Conservation (phyloP, 2,797 vertebrate genomes). For the Dromococcyx pavoninus region DNA sequence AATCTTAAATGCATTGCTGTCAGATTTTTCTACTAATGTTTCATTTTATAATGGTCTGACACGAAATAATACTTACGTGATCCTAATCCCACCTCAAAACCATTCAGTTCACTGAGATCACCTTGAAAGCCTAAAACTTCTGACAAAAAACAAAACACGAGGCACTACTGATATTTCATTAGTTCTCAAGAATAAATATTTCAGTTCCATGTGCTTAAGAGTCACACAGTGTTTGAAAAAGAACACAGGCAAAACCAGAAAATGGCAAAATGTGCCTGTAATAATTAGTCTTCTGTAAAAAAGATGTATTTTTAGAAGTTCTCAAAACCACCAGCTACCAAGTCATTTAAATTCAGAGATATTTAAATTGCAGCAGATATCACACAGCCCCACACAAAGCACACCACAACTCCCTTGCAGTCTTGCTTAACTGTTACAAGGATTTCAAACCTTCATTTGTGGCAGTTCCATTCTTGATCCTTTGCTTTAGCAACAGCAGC, state of each 20-base stretch:
- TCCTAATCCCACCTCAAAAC: neutral
- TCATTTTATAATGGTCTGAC: neutral
- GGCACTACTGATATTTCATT: neutral
- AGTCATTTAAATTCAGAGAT: neutral
- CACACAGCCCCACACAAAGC: neutral
- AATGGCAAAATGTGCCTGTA: neutral
- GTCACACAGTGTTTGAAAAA: neutral
- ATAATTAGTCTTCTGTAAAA: neutral
- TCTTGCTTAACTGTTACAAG: neutral
- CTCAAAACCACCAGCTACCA: neutral
- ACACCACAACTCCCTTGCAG: neutral
- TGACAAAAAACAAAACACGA: neutral
- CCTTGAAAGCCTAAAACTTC: neutral
- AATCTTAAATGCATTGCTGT: neutral
- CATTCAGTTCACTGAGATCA: neutral
- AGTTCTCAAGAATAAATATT: neutral
- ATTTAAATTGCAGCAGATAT: neutral
- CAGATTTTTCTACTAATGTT: neutral
- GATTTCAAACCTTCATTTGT: constrained; percentile 83
- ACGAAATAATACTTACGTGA: neutral
- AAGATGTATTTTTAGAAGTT: neutral
- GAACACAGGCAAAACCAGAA: neutral
- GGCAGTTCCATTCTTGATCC: constrained; percentile 83
- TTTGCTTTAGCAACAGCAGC: constrained; percentile 78
- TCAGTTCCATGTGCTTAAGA: neutral